Evolutionary conservation across 2,797 vertebrate species (phyloP), one percentile per base, ranked within the genome.

Genomic region (Gymnoscopelus microlampas): DNA sequence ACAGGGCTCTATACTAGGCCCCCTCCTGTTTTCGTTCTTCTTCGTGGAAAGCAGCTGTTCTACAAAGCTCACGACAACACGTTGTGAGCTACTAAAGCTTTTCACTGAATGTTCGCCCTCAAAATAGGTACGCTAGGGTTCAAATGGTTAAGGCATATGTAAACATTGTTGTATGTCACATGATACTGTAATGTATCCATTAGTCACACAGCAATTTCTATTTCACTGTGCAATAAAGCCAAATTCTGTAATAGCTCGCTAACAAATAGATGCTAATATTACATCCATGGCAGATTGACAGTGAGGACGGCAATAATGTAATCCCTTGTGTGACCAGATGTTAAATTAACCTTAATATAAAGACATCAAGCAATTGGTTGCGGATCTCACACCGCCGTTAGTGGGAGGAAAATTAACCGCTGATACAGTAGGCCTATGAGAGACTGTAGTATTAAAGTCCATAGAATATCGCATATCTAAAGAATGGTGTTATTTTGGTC

Each of bases 231-330:
- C 64, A 7, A 49, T 82, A 71, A 79, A n/a, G 50, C n/a, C 73
- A 90, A 78, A 89, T 90, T 78, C 81, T 78, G 56, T 70, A 80
- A 87, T 88, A 57, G 87, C 77, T 89, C 82, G 73, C 80, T 81
- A 85, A 87, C 77, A 81, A 77, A 65, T 84, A 78, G 70, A 69
- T 76, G 76, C 76, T 78, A 73, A 80, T 82, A 78, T 85, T 79
- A 87, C 73, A 82, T 72, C 82, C 86, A 60, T 81, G 35, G 60
- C 69, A 87, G 90, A 91, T 88, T 78, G 71, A 78, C 77, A 50
- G 77, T 70, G 77, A 80, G 85, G 77, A 73, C 80, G 81, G 91
- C 89, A 88, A 88, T 92, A 91, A 88, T 83, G 66, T 71, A 85
- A 88, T 85, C 69, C 74, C 73, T 79, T 48, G 83, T 86, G 80